Evolutionary conservation across 64 coral and sea anemone genomes (phyloP), one percentile per base, ranked within the genome.

Genomic region (Anthopleura sola): DNA sequence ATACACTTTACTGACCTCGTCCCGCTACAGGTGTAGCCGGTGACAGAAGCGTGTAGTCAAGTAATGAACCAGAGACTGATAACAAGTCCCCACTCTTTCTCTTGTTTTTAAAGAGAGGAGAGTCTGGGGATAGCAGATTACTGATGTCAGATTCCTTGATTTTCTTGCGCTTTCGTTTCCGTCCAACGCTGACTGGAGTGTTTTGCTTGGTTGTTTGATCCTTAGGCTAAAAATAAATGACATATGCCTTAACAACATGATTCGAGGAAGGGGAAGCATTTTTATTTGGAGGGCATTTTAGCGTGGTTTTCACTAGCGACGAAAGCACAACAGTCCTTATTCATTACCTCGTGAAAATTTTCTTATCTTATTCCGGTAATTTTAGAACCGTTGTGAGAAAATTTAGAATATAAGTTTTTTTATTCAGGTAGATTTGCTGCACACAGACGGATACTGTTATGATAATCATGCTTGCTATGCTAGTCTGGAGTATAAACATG

Each of bases 71-170:
- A 49, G 95, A 98, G 21, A 89, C 55, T 12, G 95, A 98, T 17
- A 98, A 87, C 24, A 91, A 60, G 78, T 98, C 96, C 50, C 93
- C 90, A 62, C 96, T 98, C 78, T 89, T 94, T 33, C 96, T 76
- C 83, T 98, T 98, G 38, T 68, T 75, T 54, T 86, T 88, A 38
- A 94, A 91, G n/a, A 93, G 85, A 74, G 95, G 92, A 33, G 95
- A 98, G 53, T 94, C 88, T 75, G 96, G 96, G 23, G 96, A 98
- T 11, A 98, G 87, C 36, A 98, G 76, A 16, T 98, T 92, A 60
- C 90, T 98, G 51, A 98, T 88, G 56, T 98, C 96, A 50, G 89
- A 89, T 17, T 94, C 96, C 87, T 98, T 98, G 15, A 98, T 68
- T 37, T 92, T 91, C 24, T 92, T 88, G 20, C 95, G 82, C 60